Conservation (phyloP, 2,113 vertebrate species). For the Corvus cornix region DNA sequence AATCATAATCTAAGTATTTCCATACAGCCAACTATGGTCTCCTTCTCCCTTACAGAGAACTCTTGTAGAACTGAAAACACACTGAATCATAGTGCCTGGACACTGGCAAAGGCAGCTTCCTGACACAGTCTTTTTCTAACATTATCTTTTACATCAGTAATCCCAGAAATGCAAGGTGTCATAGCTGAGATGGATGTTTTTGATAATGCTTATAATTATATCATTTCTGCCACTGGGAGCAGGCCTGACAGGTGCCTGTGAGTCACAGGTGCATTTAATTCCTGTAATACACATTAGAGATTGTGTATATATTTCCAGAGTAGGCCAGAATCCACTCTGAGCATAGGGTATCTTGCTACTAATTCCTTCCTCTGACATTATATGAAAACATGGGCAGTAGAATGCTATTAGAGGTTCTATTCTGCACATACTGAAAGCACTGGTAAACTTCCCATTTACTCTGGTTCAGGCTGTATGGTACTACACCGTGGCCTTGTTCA, state of each 20-base stretch:
- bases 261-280: conserved; percentile 15
- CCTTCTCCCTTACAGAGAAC: neutral
- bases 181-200: neutral
- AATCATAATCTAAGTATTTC: neutral
- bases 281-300: neutral
- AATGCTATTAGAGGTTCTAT: neutral
- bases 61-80: neutral
- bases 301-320: neutral
- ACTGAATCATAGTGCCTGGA: neutral
- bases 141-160: neutral
- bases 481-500: neutral
- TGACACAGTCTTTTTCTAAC: neutral
- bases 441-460: neutral
- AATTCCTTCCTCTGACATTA: neutral
- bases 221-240: neutral
- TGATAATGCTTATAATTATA: conserved; percentile 4
- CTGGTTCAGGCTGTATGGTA: neutral
- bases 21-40: neutral
- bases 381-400: neutral
- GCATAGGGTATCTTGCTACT: neutral
- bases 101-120: neutral
- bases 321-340: neutral
- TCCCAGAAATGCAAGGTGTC: neutral
- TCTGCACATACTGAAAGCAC: neutral
- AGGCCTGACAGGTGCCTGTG: neutral